phyloP scores from a whole-genome alignment of 2,888 invertebrate species.

The Tortrix viridana region DNA sequence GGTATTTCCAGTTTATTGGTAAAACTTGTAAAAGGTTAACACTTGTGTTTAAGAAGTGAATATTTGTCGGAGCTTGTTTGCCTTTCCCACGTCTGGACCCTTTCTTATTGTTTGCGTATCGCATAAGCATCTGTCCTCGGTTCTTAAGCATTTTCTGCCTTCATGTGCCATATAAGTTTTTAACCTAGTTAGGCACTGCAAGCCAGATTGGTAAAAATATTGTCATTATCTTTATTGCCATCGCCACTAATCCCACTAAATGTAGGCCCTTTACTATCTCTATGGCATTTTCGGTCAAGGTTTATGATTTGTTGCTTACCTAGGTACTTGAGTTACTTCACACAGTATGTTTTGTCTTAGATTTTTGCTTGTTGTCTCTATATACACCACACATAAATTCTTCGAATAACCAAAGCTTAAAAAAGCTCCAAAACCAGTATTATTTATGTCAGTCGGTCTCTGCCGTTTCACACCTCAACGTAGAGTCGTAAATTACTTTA shows the following conservation, averaged over 20 bases:
- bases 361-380: background rate
- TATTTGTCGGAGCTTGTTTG: conserved; percentile 57
- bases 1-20: conserved; percentile 27
- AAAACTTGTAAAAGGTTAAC: conserved; percentile 37
- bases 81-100: conserved; percentile 62
- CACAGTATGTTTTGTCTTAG: too few species aligned
- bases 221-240: background rate
- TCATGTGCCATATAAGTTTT: conserved; percentile 12
- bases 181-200: conserved; percentile 20
- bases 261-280: background rate
- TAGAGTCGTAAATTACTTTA: conserved; percentile 22
- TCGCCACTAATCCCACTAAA: background rate
- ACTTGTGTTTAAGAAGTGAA: conserved; percentile 46
- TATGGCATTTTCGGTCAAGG: background rate
- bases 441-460: conserved; percentile 29
- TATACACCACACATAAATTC: conserved; percentile 1
- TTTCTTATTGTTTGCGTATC: conserved; percentile 49
- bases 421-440: conserved; percentile 29
- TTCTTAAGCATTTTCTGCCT: conserved; percentile 2
- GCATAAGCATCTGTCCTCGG: conserved; percentile 36
- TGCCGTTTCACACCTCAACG: conserved; percentile 30
- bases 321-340: too few species aligned
- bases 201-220: conserved; percentile 8
- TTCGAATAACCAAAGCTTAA: conserved; percentile 21
- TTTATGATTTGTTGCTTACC: background rate